Conservation (phyloP, 2,797 vertebrate species). For the Emys orbicularis region DNA sequence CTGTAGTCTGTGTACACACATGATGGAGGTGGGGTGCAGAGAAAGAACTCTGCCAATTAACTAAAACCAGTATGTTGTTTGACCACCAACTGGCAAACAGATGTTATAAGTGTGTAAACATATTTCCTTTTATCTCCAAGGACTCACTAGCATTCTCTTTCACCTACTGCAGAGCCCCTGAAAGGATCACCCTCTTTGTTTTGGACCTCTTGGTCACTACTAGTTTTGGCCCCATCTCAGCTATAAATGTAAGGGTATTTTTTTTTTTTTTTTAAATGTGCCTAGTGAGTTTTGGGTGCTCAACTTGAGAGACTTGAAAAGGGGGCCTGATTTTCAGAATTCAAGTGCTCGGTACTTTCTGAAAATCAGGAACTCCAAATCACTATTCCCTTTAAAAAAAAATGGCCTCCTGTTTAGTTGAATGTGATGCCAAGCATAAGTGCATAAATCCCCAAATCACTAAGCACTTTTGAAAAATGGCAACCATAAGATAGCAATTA, state of each 20-base stretch:
- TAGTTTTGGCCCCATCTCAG: not conserved
- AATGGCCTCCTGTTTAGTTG: not conserved
- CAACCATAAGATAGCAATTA: not conserved
- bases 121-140: not conserved
- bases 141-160: not conserved
- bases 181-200: not conserved
- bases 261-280: not conserved
- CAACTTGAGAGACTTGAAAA: not conserved
- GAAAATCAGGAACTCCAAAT: not conserved
- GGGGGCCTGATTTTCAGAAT: not conserved
- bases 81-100: not conserved
- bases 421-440: not conserved
- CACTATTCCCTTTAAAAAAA: not conserved
- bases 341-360: not conserved
- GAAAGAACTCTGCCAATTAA: not conserved
- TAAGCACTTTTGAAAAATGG: not conserved
- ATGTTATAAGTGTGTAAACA: too few species aligned
- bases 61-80: not conserved
- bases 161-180: not conserved
- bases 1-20: too few species aligned
- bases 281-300: not conserved
- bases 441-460: not conserved
- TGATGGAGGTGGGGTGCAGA: not conserved
- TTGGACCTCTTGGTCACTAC: not conserved
- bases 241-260: not conserved